Conservation (phyloP, 2,113 vertebrate species). For the Tachysurus fulvidraco region DNA sequence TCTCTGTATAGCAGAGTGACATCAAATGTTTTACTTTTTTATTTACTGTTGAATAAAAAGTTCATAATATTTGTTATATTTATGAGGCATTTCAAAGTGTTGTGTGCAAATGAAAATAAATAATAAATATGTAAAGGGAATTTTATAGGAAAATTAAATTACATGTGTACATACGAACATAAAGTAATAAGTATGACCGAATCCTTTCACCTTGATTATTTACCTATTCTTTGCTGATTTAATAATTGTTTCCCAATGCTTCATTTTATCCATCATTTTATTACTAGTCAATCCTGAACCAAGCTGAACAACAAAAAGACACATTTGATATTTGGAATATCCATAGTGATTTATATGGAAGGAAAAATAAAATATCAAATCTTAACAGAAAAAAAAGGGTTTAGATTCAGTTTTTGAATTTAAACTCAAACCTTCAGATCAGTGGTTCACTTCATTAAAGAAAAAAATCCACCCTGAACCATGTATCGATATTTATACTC, state of each 20-base stretch:
- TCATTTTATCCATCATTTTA: not conserved
- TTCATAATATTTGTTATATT: not conserved
- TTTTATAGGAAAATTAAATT: not conserved
- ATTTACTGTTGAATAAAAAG: not conserved
- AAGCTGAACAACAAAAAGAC: not conserved
- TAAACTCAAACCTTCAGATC: not conserved
- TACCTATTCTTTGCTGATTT: not conserved
- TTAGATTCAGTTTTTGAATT: not conserved
- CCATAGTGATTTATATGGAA: not conserved
- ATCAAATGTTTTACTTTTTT: slow-evolving; percentile 19
- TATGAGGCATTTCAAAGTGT: not conserved
- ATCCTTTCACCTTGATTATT: not conserved
- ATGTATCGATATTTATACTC: not conserved
- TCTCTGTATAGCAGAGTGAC: slow-evolving; percentile 14
- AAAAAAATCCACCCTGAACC: not conserved
- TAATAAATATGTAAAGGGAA: not conserved
- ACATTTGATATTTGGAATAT: not conserved
- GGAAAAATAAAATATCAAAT: not conserved
- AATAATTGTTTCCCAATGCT: not conserved
- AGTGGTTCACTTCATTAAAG: not conserved
- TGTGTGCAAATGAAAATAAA: not conserved
- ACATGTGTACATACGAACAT: not conserved
- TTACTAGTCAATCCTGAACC: not conserved
- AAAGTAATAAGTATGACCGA: not conserved
- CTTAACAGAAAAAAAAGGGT: not conserved